Evolutionary conservation across 2,888 invertebrate genomes (phyloP), one percentile per base, ranked within the genome.

Genomic region (Pinctada fucata): DNA sequence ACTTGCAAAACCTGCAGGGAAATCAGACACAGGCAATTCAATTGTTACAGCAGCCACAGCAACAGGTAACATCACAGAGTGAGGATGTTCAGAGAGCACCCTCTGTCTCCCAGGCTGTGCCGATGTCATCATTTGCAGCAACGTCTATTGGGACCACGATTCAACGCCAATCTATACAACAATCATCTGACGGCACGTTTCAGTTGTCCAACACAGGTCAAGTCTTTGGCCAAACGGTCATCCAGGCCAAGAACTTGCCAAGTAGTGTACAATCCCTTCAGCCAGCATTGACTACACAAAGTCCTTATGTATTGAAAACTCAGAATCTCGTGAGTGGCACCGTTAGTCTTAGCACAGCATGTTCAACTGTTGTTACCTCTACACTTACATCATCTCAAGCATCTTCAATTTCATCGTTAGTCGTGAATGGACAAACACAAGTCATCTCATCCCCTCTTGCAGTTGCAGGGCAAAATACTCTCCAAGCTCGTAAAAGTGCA

Each of bases 331-430:
- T 8, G 8, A 48, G 48, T 1, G 58, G 48, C 47, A 10, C 68
- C 5, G 64, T 72, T 8, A 78, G 58, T 16, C n/a, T 78, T 13
- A 74, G 76, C 52, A 79, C 78, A 75, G 85, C 79, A 31, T 84
- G 82, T 50, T 71, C 82, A 31, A 85, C 88, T 13, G 51, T 74
- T 47, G 87, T 86, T 13, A 88, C 89, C 31, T 86, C 85, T 16
- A 88, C 89, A 1, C 77, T 88, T 1, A 86, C 88, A 10, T 87
- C 88, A 79, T 83, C 88, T 10, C 71, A 79, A 16, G 84, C 81
- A 63, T 75, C 74, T 1, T 76, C 80, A 73, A 80, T 82, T 2
- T 48, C 79, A 16, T 78, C 78, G 68, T 64, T 76, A 49, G 66
- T 83, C 72, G 58, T 58, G 8, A 58, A 58, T 58, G 58, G 58